Evolutionary conservation across 2,797 vertebrate species (phyloP).

Genomic region (Nannoperca australis): DNA sequence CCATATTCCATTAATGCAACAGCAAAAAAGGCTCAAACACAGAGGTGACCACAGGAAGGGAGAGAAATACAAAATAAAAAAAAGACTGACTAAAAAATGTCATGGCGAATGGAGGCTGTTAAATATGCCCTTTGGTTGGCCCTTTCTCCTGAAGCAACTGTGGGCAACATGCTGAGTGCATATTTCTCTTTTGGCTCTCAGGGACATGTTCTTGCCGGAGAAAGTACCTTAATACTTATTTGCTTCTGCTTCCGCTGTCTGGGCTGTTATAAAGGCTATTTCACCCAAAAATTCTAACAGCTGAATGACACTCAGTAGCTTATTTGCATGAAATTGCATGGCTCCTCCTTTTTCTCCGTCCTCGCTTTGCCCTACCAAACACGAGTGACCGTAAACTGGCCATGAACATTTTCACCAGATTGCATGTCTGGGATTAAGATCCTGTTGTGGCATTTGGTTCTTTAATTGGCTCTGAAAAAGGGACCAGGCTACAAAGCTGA

Average conservation of each 20-base stretch:
- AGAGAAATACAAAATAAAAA: constrained; percentile 12
- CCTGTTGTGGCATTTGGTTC: constrained; percentile 37
- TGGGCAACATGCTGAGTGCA: constrained; percentile 50
- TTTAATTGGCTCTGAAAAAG: constrained; percentile 25
- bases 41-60: constrained; percentile 48
- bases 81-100: constrained; percentile 61
- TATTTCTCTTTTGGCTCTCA: constrained; percentile 52
- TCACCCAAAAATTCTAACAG: constrained; percentile 1
- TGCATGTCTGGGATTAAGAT: constrained; percentile 15
- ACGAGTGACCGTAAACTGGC: constrained; percentile 4
- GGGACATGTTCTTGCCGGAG: constrained; percentile 22
- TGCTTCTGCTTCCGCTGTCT: constrained; percentile 17
- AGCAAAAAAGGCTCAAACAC: constrained; percentile 27
- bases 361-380: constrained; percentile 13
- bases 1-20: constrained; percentile 44
- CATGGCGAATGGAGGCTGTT: constrained; percentile 59
- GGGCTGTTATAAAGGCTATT: constrained; percentile 12
- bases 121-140: constrained; percentile 62
- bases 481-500: constrained; percentile 14
- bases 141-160: constrained; percentile 44
- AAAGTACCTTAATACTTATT: constrained; percentile 32
- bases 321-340: constrained; percentile 53
- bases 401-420: constrained; percentile 1
- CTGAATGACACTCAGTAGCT: constrained; percentile 37
- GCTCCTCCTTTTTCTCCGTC: neutral